A percentile compares a stretch with the other conserved stretches of the same genome.
Evolutionary conservation across 2,797 vertebrate genomes (phyloP).

Genomic region (Emys orbicularis): DNA sequence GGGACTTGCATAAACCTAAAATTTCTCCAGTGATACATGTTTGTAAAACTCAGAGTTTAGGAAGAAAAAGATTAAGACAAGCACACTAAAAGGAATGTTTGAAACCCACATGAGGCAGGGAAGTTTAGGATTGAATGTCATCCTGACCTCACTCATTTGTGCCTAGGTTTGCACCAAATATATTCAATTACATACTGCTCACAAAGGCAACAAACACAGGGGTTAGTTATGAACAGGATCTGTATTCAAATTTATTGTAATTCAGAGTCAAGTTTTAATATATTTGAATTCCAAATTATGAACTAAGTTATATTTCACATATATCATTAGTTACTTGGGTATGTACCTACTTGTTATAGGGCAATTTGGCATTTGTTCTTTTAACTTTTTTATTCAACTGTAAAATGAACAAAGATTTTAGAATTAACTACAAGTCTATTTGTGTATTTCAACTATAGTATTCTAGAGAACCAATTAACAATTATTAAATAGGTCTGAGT

Average conservation of each 20-base stretch:
- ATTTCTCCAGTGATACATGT: background rate
- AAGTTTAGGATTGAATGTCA: conserved; percentile 44
- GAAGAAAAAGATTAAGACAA: background rate
- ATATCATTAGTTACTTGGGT: background rate
- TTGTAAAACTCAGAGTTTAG: background rate
- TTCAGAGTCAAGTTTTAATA: background rate
- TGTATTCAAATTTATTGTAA: background rate
- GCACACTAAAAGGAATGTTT: background rate
- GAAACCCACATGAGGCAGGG: background rate
- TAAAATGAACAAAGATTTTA: background rate
- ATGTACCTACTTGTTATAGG: background rate
- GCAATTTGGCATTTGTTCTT: background rate
- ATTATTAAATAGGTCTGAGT: background rate
- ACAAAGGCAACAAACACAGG: background rate
- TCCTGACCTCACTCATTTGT: conserved; percentile 36
- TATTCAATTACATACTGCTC: background rate
- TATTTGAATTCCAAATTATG: background rate
- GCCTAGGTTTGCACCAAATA: conserved; percentile 1
- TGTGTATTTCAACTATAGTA: background rate
- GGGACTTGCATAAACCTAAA: background rate
- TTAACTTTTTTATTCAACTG: background rate
- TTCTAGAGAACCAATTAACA: background rate
- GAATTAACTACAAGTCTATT: background rate
- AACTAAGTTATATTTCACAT: background rate
- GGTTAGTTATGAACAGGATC: background rate